Conservation (phyloP, 1,140 invertebrate species). For the Leptopilina boulardi region DNA sequence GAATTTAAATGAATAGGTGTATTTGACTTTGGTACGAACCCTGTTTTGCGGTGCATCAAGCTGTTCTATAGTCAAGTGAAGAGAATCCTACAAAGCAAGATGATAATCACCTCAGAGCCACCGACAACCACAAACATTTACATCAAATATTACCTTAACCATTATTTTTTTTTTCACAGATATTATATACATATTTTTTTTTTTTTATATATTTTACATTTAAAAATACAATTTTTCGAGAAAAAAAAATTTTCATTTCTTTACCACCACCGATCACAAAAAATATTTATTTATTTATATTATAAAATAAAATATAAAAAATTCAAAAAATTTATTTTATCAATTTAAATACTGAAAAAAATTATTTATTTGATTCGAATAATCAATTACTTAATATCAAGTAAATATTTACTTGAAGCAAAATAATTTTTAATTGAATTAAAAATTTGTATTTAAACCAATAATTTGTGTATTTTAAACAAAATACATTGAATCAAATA, state of each 20-base stretch:
- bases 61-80: conserved; percentile 72
- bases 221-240: too few relatives aligned
- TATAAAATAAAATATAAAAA: conserved; percentile 20
- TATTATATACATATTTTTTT: too few relatives aligned
- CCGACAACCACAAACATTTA: conserved; percentile 53
- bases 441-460: too few relatives aligned
- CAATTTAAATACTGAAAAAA: too few relatives aligned
- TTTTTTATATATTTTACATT: too few relatives aligned
- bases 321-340: conserved; percentile 18
- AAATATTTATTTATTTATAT: too few relatives aligned
- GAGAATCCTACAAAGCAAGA: conserved; percentile 70
- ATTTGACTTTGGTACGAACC: conserved; percentile 68
- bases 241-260: not conserved
- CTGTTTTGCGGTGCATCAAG: conserved; percentile 71
- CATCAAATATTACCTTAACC: conserved; percentile 7
- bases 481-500: too few relatives aligned
- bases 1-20: conserved; percentile 29
- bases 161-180: not conserved
- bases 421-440: too few relatives aligned
- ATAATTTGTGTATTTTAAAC: too few relatives aligned
- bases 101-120: conserved; percentile 59
- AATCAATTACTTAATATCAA: too few relatives aligned
- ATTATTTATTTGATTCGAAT: too few relatives aligned
- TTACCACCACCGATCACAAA: conserved; percentile 30
- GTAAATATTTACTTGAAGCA: too few relatives aligned